phyloP scores from a whole-genome alignment of 2,888 invertebrate species.

The Rhorus exstirpatorius region DNA sequence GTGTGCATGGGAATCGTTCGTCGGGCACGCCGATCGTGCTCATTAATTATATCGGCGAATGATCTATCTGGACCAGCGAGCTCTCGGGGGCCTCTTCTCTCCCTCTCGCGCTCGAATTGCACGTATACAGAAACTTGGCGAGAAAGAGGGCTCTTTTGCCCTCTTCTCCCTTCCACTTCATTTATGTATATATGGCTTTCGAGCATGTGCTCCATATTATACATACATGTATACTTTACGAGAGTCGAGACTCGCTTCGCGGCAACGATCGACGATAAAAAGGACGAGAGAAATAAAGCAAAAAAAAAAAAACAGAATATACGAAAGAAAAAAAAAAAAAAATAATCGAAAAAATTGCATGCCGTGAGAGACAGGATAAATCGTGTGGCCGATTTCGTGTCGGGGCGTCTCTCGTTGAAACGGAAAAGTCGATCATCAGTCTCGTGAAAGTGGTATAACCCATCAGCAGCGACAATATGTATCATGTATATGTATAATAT shows the following conservation, averaged over 20 bases:
- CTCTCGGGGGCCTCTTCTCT: slow-evolving; percentile 66
- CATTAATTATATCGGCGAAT: slow-evolving; percentile 83
- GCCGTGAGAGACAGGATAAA: slow-evolving; percentile 60
- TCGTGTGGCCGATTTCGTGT: slow-evolving; percentile 53
- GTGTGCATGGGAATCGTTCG: slow-evolving; percentile 83
- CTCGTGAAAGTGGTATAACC: slow-evolving; percentile 62
- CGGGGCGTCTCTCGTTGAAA: slow-evolving; percentile 63
- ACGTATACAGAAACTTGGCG: slow-evolving; percentile 64
- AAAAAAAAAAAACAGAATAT: too few relatives aligned
- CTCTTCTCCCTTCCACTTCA: slow-evolving; percentile 44
- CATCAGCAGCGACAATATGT: too few relatives aligned
- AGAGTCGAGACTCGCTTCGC: slow-evolving; percentile 7
- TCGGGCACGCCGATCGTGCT: slow-evolving; percentile 78
- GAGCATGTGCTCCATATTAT: slow-evolving; percentile 42
- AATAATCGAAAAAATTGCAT: slow-evolving; percentile 18
- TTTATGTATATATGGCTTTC: slow-evolving; percentile 27
- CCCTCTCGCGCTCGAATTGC: slow-evolving; percentile 43
- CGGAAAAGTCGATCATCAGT: slow-evolving; percentile 64
- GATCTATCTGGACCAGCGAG: slow-evolving; percentile 82
- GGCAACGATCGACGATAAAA: slow-evolving; percentile 5
- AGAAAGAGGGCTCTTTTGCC: slow-evolving; percentile 66
- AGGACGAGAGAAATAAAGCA: background rate
- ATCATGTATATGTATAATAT: background rate
- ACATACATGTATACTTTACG: slow-evolving; percentile 24
- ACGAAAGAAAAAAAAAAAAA: background rate